These are phyloP conservation scores for Thereva nobilitata DNA, from an alignment of 2,888 invertebrate species.

Conservation along the genomic window DNA sequence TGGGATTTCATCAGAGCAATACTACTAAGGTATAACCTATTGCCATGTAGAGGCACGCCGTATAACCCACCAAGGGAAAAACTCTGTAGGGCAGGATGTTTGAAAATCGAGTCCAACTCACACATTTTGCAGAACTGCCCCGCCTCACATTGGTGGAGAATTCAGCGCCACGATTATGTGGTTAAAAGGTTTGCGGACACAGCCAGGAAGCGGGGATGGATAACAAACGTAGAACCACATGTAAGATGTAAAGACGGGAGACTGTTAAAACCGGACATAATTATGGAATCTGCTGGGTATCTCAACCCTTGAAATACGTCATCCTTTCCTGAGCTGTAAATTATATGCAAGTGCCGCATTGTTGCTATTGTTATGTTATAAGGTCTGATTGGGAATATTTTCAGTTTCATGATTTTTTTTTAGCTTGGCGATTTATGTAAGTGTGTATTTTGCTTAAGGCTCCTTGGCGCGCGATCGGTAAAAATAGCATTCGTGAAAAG, in stretches of 20 bases:
- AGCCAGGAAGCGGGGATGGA: neutral
- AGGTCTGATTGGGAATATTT: no score
- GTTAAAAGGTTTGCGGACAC: neutral
- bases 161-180: neutral
- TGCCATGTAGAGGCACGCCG: neutral
- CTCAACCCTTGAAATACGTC: no score
- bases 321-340: no score
- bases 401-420: no score
- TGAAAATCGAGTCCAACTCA: neutral
- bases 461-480: no score
- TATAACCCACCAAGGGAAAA: neutral
- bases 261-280: conserved; percentile 1
- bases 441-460: no score
- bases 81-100: neutral
- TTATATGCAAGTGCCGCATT: no score
- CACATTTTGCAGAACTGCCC: conserved; percentile 8
- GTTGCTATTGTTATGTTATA: no score
- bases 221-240: neutral
- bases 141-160: neutral
- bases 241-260: neutral
- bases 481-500: no score
- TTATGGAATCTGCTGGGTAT: no score
- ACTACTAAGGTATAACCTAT: neutral
- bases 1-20: no score
- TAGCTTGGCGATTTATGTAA: no score